Conservation (phyloP, 2,888 invertebrate genomes). For the Augiades crinisus region DNA sequence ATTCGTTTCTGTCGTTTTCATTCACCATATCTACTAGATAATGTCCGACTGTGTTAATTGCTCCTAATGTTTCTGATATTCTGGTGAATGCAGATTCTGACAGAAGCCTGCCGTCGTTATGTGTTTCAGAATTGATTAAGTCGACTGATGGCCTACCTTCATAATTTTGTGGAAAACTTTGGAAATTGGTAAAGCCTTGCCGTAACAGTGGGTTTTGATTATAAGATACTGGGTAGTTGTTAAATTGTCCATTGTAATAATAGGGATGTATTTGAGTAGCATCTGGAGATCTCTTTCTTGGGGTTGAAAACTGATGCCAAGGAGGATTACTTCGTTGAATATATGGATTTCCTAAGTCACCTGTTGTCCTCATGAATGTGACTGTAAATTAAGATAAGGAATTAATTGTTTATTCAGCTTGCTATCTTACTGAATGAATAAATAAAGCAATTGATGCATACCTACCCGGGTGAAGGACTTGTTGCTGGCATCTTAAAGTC, state of each 20-base stretch:
- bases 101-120: slow-evolving; percentile 75
- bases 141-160: slow-evolving; percentile 50
- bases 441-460: slow-evolving; percentile 65
- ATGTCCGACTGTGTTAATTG: slow-evolving; percentile 92
- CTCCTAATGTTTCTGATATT: slow-evolving; percentile 86
- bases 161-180: slow-evolving; percentile 44
- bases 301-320: slow-evolving; percentile 67
- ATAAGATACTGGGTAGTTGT: slow-evolving; percentile 36
- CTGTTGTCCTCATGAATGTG: slow-evolving; percentile 51
- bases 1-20: slow-evolving; percentile 68
- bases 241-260: slow-evolving; percentile 36
- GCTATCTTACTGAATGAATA: neutral
- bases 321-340: slow-evolving; percentile 56
- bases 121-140: slow-evolving; percentile 47
- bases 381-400: slow-evolving; percentile 43
- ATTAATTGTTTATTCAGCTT: slow-evolving; percentile 1
- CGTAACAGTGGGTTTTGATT: slow-evolving; percentile 42
- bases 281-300: slow-evolving; percentile 70
- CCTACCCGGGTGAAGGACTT: slow-evolving; percentile 74
- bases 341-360: slow-evolving; percentile 52
- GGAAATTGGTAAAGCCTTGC: slow-evolving; percentile 32
- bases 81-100: slow-evolving; percentile 83
- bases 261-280: slow-evolving; percentile 33
- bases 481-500: slow-evolving; percentile 54
- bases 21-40: slow-evolving; percentile 91